Evolutionary conservation across 2,113 vertebrate genomes (phyloP).

Genomic region (Notarius quadriscutis): DNA sequence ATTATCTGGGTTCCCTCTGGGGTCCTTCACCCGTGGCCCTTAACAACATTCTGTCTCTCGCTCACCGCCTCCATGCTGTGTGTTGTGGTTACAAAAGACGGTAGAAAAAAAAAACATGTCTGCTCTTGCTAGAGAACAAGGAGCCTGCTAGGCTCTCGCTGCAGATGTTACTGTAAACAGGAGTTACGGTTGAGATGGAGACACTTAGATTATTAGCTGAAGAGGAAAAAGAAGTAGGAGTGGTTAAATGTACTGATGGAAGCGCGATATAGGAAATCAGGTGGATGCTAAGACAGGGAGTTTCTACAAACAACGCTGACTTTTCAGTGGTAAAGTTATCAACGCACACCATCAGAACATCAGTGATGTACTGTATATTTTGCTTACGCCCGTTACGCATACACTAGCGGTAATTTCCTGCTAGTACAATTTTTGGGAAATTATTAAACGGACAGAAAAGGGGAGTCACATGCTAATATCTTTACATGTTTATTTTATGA

Average conservation of each 20-base stretch:
- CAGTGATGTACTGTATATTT: neutral
- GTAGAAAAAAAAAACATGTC: slow-evolving; percentile 30
- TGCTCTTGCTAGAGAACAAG: slow-evolving; percentile 44
- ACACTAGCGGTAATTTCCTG: neutral
- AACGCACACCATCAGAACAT: neutral
- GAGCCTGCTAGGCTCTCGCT: slow-evolving; percentile 5
- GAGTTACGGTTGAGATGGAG: slow-evolving; percentile 35
- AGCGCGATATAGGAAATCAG: slow-evolving; percentile 6
- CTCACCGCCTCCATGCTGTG: slow-evolving; percentile 41
- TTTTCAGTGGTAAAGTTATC: neutral
- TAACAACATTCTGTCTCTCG: slow-evolving; percentile 40
- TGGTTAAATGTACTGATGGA: neutral
- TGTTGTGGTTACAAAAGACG: slow-evolving; percentile 50
- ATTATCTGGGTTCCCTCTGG: slow-evolving; percentile 38
- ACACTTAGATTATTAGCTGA: slow-evolving; percentile 25
- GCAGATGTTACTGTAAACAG: slow-evolving; percentile 35
- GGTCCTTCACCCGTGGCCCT: slow-evolving; percentile 41
- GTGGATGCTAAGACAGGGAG: slow-evolving; percentile 10
- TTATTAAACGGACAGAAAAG: neutral
- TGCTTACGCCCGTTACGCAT: neutral
- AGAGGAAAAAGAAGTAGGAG: slow-evolving; percentile 17
- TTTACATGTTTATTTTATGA: neutral
- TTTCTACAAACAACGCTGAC: neutral
- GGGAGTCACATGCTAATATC: neutral
- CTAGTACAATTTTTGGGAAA: neutral